Percentiles rank a stretch among this genome's conserved stretches.
Conservation (phyloP, 2,888 invertebrate species). For the Aphodius granarius region DNA sequence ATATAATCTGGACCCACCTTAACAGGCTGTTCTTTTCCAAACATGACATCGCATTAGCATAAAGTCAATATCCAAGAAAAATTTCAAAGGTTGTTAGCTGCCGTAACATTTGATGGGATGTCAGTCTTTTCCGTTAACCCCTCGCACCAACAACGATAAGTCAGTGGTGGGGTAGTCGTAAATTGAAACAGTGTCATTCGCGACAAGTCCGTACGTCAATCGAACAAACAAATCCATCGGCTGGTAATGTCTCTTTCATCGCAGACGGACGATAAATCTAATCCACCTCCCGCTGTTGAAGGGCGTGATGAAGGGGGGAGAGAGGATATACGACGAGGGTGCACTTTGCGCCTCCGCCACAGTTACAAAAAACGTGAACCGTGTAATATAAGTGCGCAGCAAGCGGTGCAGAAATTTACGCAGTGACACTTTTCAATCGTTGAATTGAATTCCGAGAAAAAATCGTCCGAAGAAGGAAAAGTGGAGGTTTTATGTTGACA, state of each 20-base stretch:
- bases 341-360: background rate
- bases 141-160: background rate
- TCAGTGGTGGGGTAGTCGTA: background rate
- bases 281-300: background rate
- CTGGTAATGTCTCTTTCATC: constrained; percentile 13
- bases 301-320: background rate
- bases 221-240: constrained; percentile 25
- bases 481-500: background rate
- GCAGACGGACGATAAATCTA: constrained; percentile 22
- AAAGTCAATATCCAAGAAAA: background rate
- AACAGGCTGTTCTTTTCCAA: too few species aligned
- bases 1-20: too few species aligned
- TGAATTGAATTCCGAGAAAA: constrained; percentile 22
- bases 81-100: background rate
- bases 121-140: background rate
- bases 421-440: constrained; percentile 29
- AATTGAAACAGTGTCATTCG: constrained; percentile 7
- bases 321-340: background rate
- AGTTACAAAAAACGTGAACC: constrained; percentile 6
- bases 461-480: background rate
- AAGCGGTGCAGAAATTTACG: constrained; percentile 22
- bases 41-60: background rate
- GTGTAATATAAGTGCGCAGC: constrained; percentile 17
- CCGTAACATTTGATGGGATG: background rate
- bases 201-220: constrained; percentile 21